Evolutionary conservation across 2,113 vertebrate species (phyloP).

Genomic region (Crotalus tigris): DNA sequence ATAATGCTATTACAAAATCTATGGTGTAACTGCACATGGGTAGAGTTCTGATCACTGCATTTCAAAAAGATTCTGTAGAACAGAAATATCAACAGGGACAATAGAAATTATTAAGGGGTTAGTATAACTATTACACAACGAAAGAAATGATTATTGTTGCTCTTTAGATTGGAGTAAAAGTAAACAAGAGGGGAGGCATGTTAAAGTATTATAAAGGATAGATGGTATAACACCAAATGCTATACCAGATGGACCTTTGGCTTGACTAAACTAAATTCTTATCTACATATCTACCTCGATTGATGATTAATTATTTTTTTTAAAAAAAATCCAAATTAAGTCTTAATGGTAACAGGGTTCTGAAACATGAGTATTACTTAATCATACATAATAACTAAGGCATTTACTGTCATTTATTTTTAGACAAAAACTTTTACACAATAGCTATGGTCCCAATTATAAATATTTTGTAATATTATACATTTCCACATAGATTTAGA

Average conservation of each 20-base stretch:
- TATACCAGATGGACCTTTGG: background rate
- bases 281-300: background rate
- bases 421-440: conserved; percentile 3
- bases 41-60: background rate
- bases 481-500: background rate
- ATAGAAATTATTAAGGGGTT: background rate
- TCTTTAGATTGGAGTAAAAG: background rate
- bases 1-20: background rate
- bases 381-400: background rate
- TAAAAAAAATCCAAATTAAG: background rate
- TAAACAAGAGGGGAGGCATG: background rate
- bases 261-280: background rate
- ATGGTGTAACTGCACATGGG: background rate
- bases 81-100: background rate
- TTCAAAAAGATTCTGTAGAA: background rate
- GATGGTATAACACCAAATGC: background rate
- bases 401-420: background rate
- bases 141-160: background rate
- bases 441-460: background rate
- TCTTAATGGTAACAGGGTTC: background rate
- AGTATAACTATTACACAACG: background rate
- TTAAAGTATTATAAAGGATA: background rate
- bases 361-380: background rate
- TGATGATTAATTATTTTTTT: background rate
- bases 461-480: background rate